phyloP scores from a whole-genome alignment of 2,113 vertebrate species.

The Mugil cephalus region DNA sequence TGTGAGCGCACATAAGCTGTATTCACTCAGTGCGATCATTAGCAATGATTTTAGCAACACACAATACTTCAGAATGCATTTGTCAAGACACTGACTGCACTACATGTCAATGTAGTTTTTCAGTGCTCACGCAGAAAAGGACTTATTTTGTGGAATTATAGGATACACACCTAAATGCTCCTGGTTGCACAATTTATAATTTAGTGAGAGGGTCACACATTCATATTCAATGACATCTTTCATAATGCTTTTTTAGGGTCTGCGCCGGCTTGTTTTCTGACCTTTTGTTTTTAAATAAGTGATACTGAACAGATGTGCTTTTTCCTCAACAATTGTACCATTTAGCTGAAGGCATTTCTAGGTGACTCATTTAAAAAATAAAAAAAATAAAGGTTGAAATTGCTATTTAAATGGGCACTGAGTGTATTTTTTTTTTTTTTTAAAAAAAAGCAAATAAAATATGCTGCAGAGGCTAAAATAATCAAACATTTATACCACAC shows the following conservation, averaged over 20 bases:
- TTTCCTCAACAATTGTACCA: not conserved
- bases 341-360: not conserved
- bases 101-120: not conserved
- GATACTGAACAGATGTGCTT: no score
- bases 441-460: no score
- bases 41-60: constrained; percentile 23
- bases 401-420: no score
- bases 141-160: constrained; percentile 10
- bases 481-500: no score
- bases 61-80: constrained; percentile 24
- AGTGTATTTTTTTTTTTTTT: no score
- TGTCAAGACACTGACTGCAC: constrained; percentile 28
- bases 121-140: not conserved
- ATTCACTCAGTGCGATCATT: constrained; percentile 27
- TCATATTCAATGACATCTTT: not conserved
- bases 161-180: constrained; percentile 1
- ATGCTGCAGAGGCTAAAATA: no score
- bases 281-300: no score
- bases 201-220: not conserved
- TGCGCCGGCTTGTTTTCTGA: no score
- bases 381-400: no score
- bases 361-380: no score
- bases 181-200: constrained; percentile 7
- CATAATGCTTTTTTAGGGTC: not conserved
- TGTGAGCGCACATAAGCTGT: constrained; percentile 25